Base-by-base conservation (phyloP, 2,888 invertebrate genomes). In the Ectemnius lituratus region DNA sequence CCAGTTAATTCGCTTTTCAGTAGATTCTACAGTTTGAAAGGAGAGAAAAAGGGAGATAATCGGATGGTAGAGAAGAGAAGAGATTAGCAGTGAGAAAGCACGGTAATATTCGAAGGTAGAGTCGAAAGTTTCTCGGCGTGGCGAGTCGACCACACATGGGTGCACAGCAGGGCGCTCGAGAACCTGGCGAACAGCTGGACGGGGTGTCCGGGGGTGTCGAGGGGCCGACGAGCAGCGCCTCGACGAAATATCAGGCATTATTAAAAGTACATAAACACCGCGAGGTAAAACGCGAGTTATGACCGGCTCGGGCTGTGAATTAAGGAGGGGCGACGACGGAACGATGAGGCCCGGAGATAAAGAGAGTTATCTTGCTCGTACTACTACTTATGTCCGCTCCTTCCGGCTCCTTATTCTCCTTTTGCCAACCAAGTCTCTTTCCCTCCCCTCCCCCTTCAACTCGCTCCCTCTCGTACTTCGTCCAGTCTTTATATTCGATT, bases 181-280 rank as follows among this genome's bases (percentile, higher is more conserved):
- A 57, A 62, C 75, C 70, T 62, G 71, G 71, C 68, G 56, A 66
- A 45, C 70, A 63, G 78, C 77, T 80, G 73, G 68, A 84, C 62
- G 56, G 68, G 70, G 75, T 64, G 66, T 23, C 14, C 20, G 27
- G 67, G 73, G 71, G 60, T 58, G 71, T 62, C 69, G 76, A 73
- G 75, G 74, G 79, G 58, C 61, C 62, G 62, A 45, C 60, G 84
- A 71, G 81, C 72, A 79, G 80, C 82, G 64, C 70, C 73, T 76
- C 71, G 72, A 73, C 73, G 85, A 86, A 88, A 88, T 89, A 90
- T 89, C 90, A 86, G 85, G 86, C 87, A 90, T 90, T 90, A 90
- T 90, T 90, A 90, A 90, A 90, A 90, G 88, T 87, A 87, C 88
- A 90, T 90, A 90, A 89, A 90, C 88, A 88, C 86, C 86, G 87